These are phyloP conservation scores for Cosmia trapezina DNA, from an alignment of 2,888 invertebrate species.

Conservation along the genomic window DNA sequence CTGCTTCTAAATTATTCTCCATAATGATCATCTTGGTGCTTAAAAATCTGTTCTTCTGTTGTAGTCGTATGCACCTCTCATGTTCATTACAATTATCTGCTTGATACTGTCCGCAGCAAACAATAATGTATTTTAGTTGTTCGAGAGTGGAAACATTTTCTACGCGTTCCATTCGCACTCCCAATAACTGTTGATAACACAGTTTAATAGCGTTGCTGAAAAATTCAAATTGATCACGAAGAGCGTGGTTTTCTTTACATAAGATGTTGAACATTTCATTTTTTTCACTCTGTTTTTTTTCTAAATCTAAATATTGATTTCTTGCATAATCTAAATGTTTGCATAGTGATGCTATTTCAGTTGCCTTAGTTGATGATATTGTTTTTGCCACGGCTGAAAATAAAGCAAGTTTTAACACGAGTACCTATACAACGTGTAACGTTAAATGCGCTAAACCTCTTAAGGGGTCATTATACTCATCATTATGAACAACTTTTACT, in stretches of 20 bases:
- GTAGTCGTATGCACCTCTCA: constrained; percentile 68
- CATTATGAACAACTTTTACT: too few species aligned
- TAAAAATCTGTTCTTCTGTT: constrained; percentile 77
- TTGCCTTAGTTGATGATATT: constrained; percentile 72
- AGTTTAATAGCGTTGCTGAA: constrained; percentile 73
- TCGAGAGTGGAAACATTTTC: constrained; percentile 66
- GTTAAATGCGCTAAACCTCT: too few species aligned
- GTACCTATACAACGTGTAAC: too few species aligned
- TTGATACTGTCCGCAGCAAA: constrained; percentile 77
- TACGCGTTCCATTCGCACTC: constrained; percentile 65
- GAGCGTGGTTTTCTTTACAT: constrained; percentile 66
- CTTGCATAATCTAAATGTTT: constrained; percentile 68
- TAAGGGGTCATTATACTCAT: too few species aligned
- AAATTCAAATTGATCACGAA: constrained; percentile 70
- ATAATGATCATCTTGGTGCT: constrained; percentile 75
- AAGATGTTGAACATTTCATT: constrained; percentile 65
- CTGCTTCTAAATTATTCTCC: constrained; percentile 69
- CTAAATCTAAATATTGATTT: constrained; percentile 70
- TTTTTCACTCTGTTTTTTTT: constrained; percentile 65
- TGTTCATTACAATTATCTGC: constrained; percentile 74
- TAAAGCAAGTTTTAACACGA: background rate
- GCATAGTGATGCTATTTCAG: constrained; percentile 68
- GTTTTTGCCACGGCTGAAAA: constrained; percentile 76
- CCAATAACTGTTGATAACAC: constrained; percentile 75
- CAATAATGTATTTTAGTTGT: constrained; percentile 76